Percentiles rank a stretch among this genome's conserved stretches.
phyloP scores from a whole-genome alignment of 2,113 vertebrate species.

The Anthoscopus minutus region DNA sequence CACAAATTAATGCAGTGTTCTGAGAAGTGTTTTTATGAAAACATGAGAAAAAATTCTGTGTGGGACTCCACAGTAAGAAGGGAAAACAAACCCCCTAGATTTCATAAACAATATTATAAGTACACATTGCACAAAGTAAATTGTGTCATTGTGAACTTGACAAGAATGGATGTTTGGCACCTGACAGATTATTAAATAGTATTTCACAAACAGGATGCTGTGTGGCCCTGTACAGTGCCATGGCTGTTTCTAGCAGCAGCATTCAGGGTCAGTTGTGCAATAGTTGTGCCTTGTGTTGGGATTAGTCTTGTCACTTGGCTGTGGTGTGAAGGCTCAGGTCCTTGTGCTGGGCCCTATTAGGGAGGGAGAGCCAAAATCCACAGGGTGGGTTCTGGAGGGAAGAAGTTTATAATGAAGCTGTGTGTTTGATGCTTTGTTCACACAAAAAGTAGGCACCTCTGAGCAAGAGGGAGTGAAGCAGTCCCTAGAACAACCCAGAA shows the following conservation, averaged over 20 bases:
- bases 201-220: accelerated
- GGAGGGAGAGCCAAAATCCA: background rate
- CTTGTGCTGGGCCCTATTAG: background rate
- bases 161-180: background rate
- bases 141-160: background rate
- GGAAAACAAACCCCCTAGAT: background rate
- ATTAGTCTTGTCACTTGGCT: background rate
- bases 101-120: background rate
- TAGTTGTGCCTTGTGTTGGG: background rate
- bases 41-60: background rate
- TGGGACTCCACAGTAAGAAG: background rate
- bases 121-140: background rate
- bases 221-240: accelerated
- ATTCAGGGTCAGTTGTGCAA: background rate
- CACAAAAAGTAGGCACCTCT: background rate
- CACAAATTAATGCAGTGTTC: background rate
- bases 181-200: background rate
- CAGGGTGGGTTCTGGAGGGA: accelerated
- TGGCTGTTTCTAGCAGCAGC: background rate
- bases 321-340: background rate
- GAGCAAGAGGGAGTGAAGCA: background rate
- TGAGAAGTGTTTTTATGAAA: background rate
- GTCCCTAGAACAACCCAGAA: background rate
- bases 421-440: background rate
- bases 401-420: background rate